Evolutionary conservation across 2,113 vertebrate species (phyloP).

Genomic region (Ornithorhynchus anatinus): DNA sequence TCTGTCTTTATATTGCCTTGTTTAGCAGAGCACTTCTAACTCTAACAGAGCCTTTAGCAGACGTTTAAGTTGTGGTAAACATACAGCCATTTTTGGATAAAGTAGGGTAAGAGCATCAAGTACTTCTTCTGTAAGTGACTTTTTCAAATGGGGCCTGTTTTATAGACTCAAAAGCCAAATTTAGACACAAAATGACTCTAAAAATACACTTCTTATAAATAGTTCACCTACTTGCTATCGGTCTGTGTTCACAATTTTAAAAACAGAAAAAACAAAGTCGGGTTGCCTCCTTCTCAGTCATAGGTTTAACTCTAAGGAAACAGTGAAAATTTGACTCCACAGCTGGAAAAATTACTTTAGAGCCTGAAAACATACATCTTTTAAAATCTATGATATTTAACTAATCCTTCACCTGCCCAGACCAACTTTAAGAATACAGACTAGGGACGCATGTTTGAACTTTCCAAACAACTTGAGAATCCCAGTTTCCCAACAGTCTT

Average conservation of each 20-base stretch:
- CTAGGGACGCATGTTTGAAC: no score
- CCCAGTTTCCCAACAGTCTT: neutral
- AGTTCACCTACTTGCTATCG: neutral
- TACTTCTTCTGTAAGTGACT: neutral
- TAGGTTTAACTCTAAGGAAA: neutral
- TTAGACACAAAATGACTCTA: conserved; percentile 28
- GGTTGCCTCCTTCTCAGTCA: neutral
- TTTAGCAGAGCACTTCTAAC: no score
- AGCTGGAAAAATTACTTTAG: neutral
- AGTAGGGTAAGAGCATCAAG: neutral
- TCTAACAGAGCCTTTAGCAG: neutral
- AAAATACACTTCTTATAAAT: neutral
- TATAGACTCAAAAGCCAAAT: conserved; percentile 4
- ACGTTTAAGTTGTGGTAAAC: neutral
- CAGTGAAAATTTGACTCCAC: neutral
- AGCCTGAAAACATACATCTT: neutral
- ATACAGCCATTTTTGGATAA: neutral
- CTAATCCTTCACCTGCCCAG: neutral
- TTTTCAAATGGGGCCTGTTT: neutral
- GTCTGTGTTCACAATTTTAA: neutral
- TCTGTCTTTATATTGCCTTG: no score
- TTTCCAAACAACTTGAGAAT: neutral
- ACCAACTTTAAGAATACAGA: no score
- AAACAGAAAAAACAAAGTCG: neutral
- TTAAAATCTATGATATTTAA: neutral